A percentile compares a stretch with the other conserved stretches of the same genome.
These are phyloP conservation scores for Callaeas wilsoni DNA, from an alignment of 2,113 vertebrate species.

Conservation along the genomic window DNA sequence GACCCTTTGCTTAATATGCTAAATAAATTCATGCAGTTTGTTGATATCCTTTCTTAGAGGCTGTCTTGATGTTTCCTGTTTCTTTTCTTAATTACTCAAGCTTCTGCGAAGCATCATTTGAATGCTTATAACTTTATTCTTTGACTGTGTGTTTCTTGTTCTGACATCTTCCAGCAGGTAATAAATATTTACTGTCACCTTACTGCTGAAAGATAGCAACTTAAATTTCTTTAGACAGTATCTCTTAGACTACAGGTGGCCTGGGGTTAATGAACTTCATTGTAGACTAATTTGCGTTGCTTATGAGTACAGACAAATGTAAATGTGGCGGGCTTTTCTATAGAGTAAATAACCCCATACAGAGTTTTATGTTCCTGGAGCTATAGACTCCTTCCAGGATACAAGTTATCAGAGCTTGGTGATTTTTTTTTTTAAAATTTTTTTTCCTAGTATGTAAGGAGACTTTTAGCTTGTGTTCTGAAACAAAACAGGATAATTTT, in stretches of 20 bases:
- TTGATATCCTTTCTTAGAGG: background rate
- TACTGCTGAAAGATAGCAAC: background rate
- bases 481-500: background rate
- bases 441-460: background rate
- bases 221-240: background rate
- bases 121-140: background rate
- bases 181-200: background rate
- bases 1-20: background rate
- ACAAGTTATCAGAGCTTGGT: background rate
- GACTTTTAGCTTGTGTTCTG: background rate
- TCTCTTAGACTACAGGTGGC: background rate
- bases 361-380: background rate
- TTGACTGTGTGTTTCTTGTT: background rate
- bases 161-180: background rate
- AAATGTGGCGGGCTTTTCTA: rapidly evolving
- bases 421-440: background rate
- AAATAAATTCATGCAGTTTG: background rate
- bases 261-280: background rate
- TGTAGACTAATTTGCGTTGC: background rate
- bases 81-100: background rate
- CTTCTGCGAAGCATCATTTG: background rate
- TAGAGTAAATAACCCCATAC: background rate
- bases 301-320: background rate
- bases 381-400: background rate
- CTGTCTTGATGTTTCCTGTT: background rate